phyloP scores from a whole-genome alignment of 2,797 vertebrate genomes.

The Chiloscyllium punctatum region DNA sequence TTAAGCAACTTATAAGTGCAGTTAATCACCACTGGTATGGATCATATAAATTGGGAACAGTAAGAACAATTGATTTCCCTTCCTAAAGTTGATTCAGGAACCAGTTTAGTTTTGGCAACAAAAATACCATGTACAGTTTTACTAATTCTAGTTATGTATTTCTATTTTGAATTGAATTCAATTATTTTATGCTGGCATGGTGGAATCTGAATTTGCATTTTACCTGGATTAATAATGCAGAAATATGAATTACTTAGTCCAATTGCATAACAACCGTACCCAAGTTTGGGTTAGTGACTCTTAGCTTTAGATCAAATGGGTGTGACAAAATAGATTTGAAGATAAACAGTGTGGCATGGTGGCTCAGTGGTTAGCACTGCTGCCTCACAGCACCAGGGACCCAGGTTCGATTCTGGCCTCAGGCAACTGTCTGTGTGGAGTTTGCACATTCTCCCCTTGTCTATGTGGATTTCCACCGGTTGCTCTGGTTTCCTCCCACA shows the following conservation, averaged over 20 bases:
- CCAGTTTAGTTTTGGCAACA: not conserved
- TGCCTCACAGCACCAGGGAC: no score
- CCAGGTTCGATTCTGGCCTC: no score
- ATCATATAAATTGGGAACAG: not conserved
- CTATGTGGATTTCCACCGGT: no score
- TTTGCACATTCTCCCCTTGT: no score
- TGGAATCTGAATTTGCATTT: not conserved
- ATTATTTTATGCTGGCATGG: not conserved
- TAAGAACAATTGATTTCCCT: not conserved
- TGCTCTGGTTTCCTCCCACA: no score
- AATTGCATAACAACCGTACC: not conserved
- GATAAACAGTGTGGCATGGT: no score
- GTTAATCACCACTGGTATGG: not conserved
- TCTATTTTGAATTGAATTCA: not conserved
- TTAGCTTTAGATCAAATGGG: not conserved
- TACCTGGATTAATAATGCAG: not conserved
- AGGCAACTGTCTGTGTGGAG: no score
- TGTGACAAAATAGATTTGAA: no score
- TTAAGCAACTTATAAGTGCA: not conserved
- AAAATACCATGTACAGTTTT: not conserved
- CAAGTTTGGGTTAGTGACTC: not conserved
- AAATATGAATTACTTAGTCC: not conserved
- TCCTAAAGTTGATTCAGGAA: not conserved
- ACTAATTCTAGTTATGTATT: not conserved
- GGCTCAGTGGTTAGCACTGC: no score